Conservation (phyloP, 1,140 invertebrate genomes). For the Drosophila lacteicornis region DNA sequence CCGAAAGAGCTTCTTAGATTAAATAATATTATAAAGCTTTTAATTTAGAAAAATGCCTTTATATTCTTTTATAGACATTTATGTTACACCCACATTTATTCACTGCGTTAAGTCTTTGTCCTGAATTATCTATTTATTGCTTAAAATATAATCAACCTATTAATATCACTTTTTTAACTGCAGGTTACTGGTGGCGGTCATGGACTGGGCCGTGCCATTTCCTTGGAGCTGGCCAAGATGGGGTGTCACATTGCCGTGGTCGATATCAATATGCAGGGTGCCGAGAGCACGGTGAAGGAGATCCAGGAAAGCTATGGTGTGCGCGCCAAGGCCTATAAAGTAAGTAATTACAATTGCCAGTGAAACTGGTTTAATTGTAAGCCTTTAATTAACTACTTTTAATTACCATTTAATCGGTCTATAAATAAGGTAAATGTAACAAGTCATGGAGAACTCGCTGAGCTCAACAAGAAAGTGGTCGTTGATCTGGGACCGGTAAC, state of each 20-base stretch:
- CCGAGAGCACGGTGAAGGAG: slow-evolving; percentile 51
- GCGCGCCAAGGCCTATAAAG: slow-evolving; percentile 55
- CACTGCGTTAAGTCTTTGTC: no score
- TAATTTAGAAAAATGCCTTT: not conserved
- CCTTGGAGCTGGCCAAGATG: slow-evolving; percentile 49
- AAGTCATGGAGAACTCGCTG: slow-evolving; percentile 32
- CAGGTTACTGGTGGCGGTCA: slow-evolving; percentile 65
- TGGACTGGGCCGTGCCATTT: slow-evolving; percentile 58
- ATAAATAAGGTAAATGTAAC: slow-evolving; percentile 45
- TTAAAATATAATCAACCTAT: no score
- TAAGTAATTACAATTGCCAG: slow-evolving; percentile 1
- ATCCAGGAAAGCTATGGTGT: slow-evolving; percentile 36
- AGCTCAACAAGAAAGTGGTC: slow-evolving; percentile 34
- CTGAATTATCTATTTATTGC: no score
- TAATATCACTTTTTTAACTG: no score
- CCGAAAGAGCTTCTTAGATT: not conserved
- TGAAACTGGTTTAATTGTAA: not conserved
- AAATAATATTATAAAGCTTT: not conserved
- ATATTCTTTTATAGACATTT: not conserved
- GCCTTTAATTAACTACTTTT: not conserved
- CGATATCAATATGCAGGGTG: slow-evolving; percentile 57
- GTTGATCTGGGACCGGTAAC: slow-evolving; percentile 66
- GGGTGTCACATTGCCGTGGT: slow-evolving; percentile 61
- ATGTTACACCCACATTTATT: not conserved
- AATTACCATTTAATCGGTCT: not conserved